Percentiles rank a stretch among this genome's conserved stretches.
These are phyloP conservation scores for Leptopilina syphax DNA, from an alignment of 2,888 invertebrate species.

Conservation along the genomic window DNA sequence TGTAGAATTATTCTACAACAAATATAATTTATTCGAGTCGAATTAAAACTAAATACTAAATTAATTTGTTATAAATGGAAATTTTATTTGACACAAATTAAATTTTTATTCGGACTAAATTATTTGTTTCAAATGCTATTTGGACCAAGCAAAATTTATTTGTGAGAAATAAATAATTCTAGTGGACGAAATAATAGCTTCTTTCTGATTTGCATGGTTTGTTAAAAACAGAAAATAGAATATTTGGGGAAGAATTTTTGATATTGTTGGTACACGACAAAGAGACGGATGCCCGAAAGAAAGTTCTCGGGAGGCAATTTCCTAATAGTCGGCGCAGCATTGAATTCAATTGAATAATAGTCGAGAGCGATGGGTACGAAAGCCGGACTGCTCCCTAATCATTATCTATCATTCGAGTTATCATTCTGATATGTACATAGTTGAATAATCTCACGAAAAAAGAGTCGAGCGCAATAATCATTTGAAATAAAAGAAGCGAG, in stretches of 20 bases:
- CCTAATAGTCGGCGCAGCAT: conserved; percentile 75
- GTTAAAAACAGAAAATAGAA: too few species aligned
- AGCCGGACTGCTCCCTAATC: conserved; percentile 70
- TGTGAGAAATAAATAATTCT: neutral
- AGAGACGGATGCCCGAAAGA: conserved; percentile 74
- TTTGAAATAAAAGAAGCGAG: too few species aligned
- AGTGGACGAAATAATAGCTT: neutral
- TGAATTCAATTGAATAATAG: conserved; percentile 77
- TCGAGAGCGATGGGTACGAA: conserved; percentile 61
- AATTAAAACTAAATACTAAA: too few species aligned
- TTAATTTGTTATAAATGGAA: too few species aligned
- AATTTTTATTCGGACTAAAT: too few species aligned
- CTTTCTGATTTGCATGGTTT: too few species aligned
- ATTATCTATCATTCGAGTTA: conserved; percentile 72
- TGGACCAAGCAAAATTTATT: too few species aligned
- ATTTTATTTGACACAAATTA: too few species aligned
- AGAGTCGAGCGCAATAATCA: too few species aligned
- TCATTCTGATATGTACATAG: conserved; percentile 65
- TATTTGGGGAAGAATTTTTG: neutral
- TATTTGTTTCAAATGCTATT: too few species aligned
- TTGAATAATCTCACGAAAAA: neutral
- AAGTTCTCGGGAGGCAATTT: conserved; percentile 76
- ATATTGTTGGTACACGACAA: conserved; percentile 62
- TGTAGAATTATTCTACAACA: too few species aligned
- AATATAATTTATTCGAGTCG: too few species aligned